Base-by-base conservation (phyloP, 2,113 vertebrate genomes). In the Oriolus oriolus region DNA sequence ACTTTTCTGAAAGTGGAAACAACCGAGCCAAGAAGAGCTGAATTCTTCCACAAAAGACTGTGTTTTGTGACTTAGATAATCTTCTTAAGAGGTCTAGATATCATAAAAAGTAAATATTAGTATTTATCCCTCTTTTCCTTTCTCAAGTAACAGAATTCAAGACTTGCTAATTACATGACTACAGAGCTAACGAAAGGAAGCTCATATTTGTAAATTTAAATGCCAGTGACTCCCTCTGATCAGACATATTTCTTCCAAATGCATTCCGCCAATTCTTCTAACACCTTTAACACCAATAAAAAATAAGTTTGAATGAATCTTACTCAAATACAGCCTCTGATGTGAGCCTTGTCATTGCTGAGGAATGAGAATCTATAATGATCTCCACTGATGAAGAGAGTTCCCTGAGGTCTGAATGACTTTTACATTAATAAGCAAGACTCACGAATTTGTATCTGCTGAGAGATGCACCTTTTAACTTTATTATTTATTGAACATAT, bases 61-160 rank as follows among this genome's bases (percentile, higher is more conserved):
- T 99, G 85, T 99, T 99, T 97, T 99, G 99, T 64, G 99, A 99
- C 97, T 99, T 99, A 30, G 99, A 99, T 65, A 99, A 98, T 97
- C 99, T 98, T 97, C 99, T 98, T 65, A 99, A 94, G 64, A 99
- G 99, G 97, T 99, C 99, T 99, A 96, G 57, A 76, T 39, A 84
- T 87, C 30, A 37, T 11, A 95, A 82, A 94, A 60, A 96, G 8
- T 45, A 82, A 61, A 44, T 31, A 23, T 94, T 84, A 92, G 41
- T 16, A 66, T 54, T 77, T 82, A 57, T n/a, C 18, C 12, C 19
- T 42, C 59, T 74, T 73, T 11, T 52, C 4, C 13, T 52, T 84
- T 54, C 37, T 90, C 57, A 82, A 1, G 1, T 13, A 27, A 39
- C 37, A 87, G 10, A 64, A 68, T 31, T 56, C 39, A 88, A 44